These are phyloP conservation scores for Paraescarpia echinospica DNA, from an alignment of 1,140 invertebrate species.

Conservation along the genomic window DNA sequence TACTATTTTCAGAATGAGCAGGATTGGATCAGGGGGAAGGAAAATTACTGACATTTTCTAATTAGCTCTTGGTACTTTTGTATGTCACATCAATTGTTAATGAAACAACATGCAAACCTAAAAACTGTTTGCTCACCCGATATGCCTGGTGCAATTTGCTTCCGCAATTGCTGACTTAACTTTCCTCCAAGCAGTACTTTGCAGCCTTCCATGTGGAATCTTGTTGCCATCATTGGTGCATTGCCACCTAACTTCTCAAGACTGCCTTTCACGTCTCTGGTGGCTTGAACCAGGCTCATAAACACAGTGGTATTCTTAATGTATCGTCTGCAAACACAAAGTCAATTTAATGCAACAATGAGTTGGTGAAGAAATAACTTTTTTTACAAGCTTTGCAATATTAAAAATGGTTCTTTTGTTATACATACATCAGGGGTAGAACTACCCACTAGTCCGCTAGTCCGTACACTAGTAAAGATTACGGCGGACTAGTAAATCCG, in stretches of 20 bases:
- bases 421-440: too few relatives aligned
- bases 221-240: constrained; percentile 80
- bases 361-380: not conserved
- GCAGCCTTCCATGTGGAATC: constrained; percentile 76
- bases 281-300: constrained; percentile 65
- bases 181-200: constrained; percentile 75
- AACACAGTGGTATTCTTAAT: constrained; percentile 75
- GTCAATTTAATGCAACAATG: not conserved
- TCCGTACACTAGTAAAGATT: too few relatives aligned
- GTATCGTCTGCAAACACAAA: constrained; percentile 67
- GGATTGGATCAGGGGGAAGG: not conserved
- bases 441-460: too few relatives aligned
- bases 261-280: constrained; percentile 63
- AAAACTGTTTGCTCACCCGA: constrained; percentile 48
- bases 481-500: too few relatives aligned
- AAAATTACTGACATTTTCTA: not conserved
- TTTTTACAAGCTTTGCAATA: not conserved
- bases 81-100: not conserved
- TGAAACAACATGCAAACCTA: not conserved
- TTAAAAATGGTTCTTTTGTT: too few relatives aligned
- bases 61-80: not conserved
- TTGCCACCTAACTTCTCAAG: constrained; percentile 78
- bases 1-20: not conserved
- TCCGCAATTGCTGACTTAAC: constrained; percentile 61
- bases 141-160: constrained; percentile 49